phyloP scores from a whole-genome alignment of 2,888 invertebrate genomes.

The Drosophila hamatofila region DNA sequence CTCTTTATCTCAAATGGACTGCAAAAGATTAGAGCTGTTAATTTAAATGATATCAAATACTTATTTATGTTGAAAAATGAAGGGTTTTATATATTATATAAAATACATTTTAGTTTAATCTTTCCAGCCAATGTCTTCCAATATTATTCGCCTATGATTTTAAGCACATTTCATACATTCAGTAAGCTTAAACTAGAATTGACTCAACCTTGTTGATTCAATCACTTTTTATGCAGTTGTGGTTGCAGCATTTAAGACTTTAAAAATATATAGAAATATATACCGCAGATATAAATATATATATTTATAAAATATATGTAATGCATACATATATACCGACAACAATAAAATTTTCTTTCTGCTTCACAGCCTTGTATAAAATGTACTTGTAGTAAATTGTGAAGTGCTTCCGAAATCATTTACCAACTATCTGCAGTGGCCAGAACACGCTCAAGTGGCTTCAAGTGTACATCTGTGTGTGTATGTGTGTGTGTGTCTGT shows the following conservation, averaged over 20 bases:
- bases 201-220: not conserved
- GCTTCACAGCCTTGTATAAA: not conserved
- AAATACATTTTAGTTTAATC: no score
- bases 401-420: conserved; percentile 12
- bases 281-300: not conserved
- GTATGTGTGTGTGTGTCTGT: not conserved
- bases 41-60: no score
- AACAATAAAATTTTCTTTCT: not conserved
- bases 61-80: no score
- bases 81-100: no score
- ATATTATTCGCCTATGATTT: no score
- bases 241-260: not conserved
- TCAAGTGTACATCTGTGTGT: not conserved
- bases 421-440: not conserved
- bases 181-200: not conserved
- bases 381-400: not conserved
- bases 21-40: no score
- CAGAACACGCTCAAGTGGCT: conserved; percentile 10
- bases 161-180: not conserved
- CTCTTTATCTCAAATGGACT: not conserved
- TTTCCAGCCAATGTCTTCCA: no score
- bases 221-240: not conserved
- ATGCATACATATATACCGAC: not conserved
- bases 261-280: not conserved
- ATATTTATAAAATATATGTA: not conserved